Conservation (phyloP, 2,797 vertebrate genomes). For the Lepilemur septentrionalis region DNA sequence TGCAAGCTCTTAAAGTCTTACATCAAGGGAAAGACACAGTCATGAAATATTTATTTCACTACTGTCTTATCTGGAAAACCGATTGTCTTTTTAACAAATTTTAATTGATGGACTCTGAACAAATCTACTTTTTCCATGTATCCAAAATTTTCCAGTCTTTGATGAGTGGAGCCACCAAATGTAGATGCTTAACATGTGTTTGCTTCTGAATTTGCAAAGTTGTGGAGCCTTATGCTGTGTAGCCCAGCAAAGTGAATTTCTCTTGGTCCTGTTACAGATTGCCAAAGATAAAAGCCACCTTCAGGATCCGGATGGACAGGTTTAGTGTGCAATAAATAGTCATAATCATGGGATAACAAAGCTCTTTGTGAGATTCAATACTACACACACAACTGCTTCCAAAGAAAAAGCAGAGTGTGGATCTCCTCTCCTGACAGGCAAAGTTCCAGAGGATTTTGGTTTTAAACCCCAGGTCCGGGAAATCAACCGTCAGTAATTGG, state of each 20-base stretch:
- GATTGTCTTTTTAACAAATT: too few relatives aligned
- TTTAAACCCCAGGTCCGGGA: background rate
- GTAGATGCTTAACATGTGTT: background rate
- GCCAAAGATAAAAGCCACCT: background rate
- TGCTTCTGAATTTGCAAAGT: background rate
- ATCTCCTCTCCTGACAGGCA: background rate
- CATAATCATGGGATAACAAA: background rate
- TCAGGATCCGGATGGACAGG: rapidly evolving
- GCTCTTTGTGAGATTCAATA: background rate
- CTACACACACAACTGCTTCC: background rate
- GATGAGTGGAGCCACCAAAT: rapidly evolving
- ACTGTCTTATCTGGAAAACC: background rate
- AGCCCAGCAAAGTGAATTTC: too few relatives aligned
- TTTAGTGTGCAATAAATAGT: rapidly evolving
- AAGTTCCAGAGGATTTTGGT: background rate
- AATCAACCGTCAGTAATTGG: rapidly evolving
- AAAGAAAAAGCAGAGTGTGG: too few relatives aligned
- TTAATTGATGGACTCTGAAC: background rate
- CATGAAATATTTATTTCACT: rapidly evolving
- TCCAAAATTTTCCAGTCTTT: background rate
- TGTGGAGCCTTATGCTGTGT: rapidly evolving
- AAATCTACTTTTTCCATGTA: background rate
- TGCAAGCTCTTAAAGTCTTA: background rate
- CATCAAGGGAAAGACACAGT: too few relatives aligned
- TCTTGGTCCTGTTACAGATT: background rate